phyloP scores from a whole-genome alignment of 2,888 invertebrate species.

The Luffia ferchaultella region DNA sequence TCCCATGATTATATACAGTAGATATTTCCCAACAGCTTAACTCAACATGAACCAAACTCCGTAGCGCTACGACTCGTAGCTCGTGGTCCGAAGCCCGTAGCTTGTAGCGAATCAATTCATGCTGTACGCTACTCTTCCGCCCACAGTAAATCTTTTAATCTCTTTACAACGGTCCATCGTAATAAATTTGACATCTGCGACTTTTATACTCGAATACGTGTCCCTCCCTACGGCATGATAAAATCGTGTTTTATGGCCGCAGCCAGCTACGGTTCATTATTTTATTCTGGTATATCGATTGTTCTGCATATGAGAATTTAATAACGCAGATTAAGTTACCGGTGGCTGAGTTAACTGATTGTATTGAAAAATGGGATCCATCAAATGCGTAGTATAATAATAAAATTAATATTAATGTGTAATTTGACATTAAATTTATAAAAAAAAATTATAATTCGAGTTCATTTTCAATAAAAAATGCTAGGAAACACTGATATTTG shows the following conservation, averaged over 20 bases:
- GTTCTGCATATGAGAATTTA: not conserved
- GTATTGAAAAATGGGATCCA: no score
- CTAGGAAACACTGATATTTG: no score
- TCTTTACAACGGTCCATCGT: constrained; percentile 60
- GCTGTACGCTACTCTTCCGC: not conserved
- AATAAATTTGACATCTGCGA: constrained; percentile 66
- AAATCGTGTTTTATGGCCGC: constrained; percentile 61
- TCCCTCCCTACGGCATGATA: constrained; percentile 59
- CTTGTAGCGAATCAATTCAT: constrained; percentile 15
- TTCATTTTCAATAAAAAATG: no score
- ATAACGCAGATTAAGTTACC: not conserved
- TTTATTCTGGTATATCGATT: constrained; percentile 52
- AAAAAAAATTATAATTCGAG: no score
- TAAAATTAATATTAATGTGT: no score
- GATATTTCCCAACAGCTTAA: no score
- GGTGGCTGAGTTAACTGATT: not conserved
- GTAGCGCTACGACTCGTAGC: no score
- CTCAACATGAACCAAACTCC: no score
- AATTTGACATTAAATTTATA: no score
- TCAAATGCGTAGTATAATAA: no score
- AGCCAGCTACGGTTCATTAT: constrained; percentile 52
- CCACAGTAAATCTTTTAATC: constrained; percentile 64
- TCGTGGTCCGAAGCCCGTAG: no score
- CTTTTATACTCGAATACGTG: constrained; percentile 63
- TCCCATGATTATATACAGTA: no score